Conservation (phyloP, 1,140 invertebrate genomes). For the Yoshiicerus persimilis region DNA sequence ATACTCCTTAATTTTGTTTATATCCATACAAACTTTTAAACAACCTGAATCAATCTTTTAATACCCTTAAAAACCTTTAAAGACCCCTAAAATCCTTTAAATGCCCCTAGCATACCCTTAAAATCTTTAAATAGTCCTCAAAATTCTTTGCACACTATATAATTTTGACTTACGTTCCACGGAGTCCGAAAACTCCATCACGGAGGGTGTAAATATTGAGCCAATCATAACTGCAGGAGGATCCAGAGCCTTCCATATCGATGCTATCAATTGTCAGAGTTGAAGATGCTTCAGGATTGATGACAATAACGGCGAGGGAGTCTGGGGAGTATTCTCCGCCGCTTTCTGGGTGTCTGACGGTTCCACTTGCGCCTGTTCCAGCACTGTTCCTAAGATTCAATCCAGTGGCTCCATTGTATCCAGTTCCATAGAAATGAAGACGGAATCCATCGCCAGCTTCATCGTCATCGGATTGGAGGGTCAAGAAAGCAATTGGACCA, state of each 20-base stretch:
- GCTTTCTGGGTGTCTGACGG: not conserved
- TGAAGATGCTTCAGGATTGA: not conserved
- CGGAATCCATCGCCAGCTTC: not conserved
- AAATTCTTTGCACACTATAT: too few species aligned
- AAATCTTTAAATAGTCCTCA: too few species aligned
- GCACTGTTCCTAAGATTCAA: not conserved
- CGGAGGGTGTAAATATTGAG: not conserved
- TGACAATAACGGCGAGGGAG: not conserved
- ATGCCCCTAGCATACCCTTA: too few species aligned
- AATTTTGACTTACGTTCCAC: too few species aligned
- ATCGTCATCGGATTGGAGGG: not conserved
- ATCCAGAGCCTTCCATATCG: not conserved
- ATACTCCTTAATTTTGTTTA: too few species aligned
- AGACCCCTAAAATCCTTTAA: too few species aligned
- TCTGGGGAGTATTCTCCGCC: not conserved
- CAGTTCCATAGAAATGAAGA: slow-evolving; percentile 2
- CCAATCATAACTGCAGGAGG: not conserved
- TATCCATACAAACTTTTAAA: too few species aligned
- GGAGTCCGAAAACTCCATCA: too few species aligned
- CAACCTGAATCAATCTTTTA: too few species aligned
- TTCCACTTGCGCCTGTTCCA: not conserved
- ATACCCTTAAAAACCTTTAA: too few species aligned
- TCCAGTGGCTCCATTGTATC: not conserved
- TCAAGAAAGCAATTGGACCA: not conserved
- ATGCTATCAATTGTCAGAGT: not conserved